A percentile compares a stretch with the other conserved stretches of the same genome.
Conservation (phyloP, 2,888 invertebrate species). For the Teleogryllus oceanicus region DNA sequence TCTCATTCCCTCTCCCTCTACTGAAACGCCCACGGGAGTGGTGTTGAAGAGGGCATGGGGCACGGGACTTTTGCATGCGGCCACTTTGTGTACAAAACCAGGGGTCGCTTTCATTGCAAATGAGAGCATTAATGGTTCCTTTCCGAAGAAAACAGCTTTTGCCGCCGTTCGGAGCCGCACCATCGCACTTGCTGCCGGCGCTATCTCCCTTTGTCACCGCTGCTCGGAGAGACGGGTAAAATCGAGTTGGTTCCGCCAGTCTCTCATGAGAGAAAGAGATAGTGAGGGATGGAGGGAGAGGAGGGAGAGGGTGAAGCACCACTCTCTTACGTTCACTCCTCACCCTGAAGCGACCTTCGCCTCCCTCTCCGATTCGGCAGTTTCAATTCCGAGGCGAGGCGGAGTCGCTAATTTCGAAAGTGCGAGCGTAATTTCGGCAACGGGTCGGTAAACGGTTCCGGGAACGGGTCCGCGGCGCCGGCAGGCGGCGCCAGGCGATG, state of each 20-base stretch:
- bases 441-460: not conserved
- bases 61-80: not conserved
- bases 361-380: not conserved
- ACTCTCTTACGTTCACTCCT: too few relatives aligned
- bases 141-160: conserved; percentile 7
- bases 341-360: too few relatives aligned
- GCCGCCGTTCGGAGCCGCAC: too few relatives aligned
- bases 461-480: not conserved
- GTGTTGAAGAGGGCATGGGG: not conserved
- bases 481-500: not conserved
- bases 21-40: too few relatives aligned
- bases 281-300: too few relatives aligned
- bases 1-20: too few relatives aligned
- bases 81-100: conserved; percentile 1
- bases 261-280: too few relatives aligned
- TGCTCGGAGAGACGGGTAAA: too few relatives aligned
- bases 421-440: not conserved
- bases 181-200: too few relatives aligned
- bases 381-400: not conserved
- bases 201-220: too few relatives aligned
- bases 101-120: conserved; percentile 9
- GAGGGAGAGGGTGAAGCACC: too few relatives aligned
- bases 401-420: not conserved
- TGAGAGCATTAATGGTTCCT: not conserved
- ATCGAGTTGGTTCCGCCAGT: too few relatives aligned